A percentile compares a stretch with the other conserved stretches of the same genome.
These are phyloP conservation scores for Tipula unca DNA, from an alignment of 2,888 invertebrate genomes.

Conservation along the genomic window DNA sequence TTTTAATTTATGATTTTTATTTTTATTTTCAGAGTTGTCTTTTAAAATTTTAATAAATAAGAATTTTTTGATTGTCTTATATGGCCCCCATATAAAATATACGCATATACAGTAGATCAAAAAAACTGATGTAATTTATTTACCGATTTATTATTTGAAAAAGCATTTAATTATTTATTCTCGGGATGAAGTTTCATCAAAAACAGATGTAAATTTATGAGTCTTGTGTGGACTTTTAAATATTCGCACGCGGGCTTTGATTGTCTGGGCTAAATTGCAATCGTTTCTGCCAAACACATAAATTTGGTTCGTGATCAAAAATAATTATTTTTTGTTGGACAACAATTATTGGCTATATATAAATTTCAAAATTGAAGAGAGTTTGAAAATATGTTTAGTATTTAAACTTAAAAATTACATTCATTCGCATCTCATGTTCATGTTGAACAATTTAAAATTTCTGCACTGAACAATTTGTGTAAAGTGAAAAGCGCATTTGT, in stretches of 20 bases:
- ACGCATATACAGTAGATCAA: background rate
- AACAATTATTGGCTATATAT: too few relatives aligned
- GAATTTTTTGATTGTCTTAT: background rate
- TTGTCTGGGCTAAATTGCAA: background rate
- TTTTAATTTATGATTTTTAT: background rate
- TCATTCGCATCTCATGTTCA: too few relatives aligned
- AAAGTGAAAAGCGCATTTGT: too few relatives aligned
- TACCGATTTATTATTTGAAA: background rate
- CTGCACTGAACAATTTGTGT: too few relatives aligned
- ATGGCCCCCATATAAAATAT: background rate
- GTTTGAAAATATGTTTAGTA: too few relatives aligned
- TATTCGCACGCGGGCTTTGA: background rate
- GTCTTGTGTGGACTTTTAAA: background rate
- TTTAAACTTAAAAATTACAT: too few relatives aligned
- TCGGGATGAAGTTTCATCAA: background rate
- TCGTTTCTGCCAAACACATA: too few relatives aligned
- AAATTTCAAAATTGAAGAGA: too few relatives aligned
- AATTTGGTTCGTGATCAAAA: too few relatives aligned
- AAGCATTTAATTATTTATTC: slow-evolving; percentile 4
- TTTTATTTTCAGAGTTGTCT: background rate
- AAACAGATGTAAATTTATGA: background rate
- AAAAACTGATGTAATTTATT: background rate
- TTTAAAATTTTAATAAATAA: background rate
- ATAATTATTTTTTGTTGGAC: too few relatives aligned
- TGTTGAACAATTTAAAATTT: too few relatives aligned